Evolutionary conservation across 2,113 vertebrate species (phyloP), one percentile per base, ranked within the genome.

Genomic region (Chaetura pelagica): DNA sequence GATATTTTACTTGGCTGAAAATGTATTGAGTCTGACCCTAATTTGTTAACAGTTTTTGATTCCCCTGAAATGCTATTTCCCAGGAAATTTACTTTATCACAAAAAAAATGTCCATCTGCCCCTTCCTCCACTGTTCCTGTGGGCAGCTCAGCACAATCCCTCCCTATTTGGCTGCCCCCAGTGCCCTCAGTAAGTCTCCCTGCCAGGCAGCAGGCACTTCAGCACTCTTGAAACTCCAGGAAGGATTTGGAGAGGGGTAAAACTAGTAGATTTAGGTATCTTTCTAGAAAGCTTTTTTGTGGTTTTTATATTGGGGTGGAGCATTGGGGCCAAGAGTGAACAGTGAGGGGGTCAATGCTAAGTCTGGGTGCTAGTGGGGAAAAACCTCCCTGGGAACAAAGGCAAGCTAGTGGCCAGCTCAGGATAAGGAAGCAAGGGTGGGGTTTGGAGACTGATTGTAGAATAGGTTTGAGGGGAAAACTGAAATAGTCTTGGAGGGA

Each of bases 131-230:
- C 3, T 6, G 3, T 21, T 69, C 32, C 52, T 32, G 15, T 2
- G 4, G 42, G 51, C 42, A 3, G 5, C 30, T 84, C 32, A 8
- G 35, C 12, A 55, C 12, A 23, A 34, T 15, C 34, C 34, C 58
- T 84, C 67, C 0, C 0, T 16, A 24, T 18, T 40, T 0, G 0
- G 42, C 44, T 57, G 48, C 7, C 54, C 54, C 21, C 9, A 2
- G 48, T 49, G 9, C 19, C 48, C 21, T 21, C 46, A 18, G 20
- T 48, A 19, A 54, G 17, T 38, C 32, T 59, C 44, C 15, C 12
- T 0, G 0, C 20, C 15, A 57, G 42, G 64, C 52, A 76, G 68
- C 34, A 20, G 27, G 32, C 21, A 2, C 30, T 51, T 35, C 67
- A 29, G 52, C n/a, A 9, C 26, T 42, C 23, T 57, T 20, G 7